A percentile compares a stretch with the other conserved stretches of the same genome.
These are phyloP conservation scores for Botrylloides violaceus DNA, from an alignment of 23 tunicate genomes.

Conservation along the genomic window DNA sequence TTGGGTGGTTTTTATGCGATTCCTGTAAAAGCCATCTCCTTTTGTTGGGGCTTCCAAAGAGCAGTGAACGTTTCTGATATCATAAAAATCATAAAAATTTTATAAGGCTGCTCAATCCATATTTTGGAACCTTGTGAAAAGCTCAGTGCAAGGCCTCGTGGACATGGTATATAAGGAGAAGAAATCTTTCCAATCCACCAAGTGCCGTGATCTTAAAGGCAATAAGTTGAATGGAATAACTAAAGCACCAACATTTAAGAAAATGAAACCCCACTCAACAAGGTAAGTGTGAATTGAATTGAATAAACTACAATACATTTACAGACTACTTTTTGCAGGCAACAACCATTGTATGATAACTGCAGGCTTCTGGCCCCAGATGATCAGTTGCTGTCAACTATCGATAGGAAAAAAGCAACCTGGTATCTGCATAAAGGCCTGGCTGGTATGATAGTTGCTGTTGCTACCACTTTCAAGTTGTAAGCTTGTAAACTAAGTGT, in stretches of 20 bases:
- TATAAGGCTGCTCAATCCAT: slow-evolving; percentile 15
- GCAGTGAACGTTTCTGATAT: too few species aligned
- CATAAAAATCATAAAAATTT: too few species aligned
- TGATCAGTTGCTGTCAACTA: slow-evolving; percentile 74
- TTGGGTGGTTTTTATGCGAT: too few species aligned
- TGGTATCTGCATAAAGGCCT: slow-evolving; percentile 79
- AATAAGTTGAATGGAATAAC: neutral
- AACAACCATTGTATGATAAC: slow-evolving; percentile 75
- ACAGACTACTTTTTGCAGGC: slow-evolving; percentile 24
- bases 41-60: too few species aligned
- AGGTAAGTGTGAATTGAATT: slow-evolving; percentile 25
- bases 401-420: slow-evolving; percentile 74
- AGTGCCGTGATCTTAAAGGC: neutral
- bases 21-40: too few species aligned
- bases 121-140: slow-evolving; percentile 6
- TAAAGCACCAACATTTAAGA: slow-evolving; percentile 14
- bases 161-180: slow-evolving; percentile 10
- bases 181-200: slow-evolving; percentile 2
- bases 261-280: slow-evolving; percentile 46
- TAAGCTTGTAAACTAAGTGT: too few species aligned
- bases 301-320: neutral
- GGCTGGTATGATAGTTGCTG: slow-evolving; percentile 73
- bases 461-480: too few species aligned
- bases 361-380: slow-evolving; percentile 94
- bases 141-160: slow-evolving; percentile 21